These are phyloP conservation scores for Taurulus bubalis DNA, from an alignment of 2,113 vertebrate genomes.

Conservation along the genomic window DNA sequence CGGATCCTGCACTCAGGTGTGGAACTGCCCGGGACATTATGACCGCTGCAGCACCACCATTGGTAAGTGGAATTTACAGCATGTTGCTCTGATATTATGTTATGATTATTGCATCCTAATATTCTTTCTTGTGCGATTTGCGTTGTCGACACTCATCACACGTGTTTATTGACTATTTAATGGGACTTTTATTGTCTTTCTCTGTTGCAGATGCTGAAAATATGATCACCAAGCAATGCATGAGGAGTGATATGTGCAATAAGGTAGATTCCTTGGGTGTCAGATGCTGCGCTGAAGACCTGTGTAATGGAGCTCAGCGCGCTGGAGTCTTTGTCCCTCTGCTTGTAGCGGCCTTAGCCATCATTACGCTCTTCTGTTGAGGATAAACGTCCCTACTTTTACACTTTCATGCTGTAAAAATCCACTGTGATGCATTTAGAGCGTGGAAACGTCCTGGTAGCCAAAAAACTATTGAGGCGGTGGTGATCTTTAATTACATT, in stretches of 20 bases:
- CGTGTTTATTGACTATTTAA: neutral
- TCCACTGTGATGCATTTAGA: neutral
- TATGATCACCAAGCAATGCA: slow-evolving; percentile 61
- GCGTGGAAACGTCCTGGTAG: neutral
- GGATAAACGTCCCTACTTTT: neutral
- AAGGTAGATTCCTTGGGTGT: slow-evolving; percentile 7
- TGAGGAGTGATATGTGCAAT: slow-evolving; percentile 52
- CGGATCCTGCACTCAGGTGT: slow-evolving; percentile 20
- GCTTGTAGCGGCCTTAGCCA: slow-evolving; percentile 5
- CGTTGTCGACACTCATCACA: neutral
- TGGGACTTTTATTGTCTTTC: neutral
- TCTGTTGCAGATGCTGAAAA: slow-evolving; percentile 50
- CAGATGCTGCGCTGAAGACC: slow-evolving; percentile 40
- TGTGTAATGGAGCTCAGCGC: slow-evolving; percentile 54
- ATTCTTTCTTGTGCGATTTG: neutral
- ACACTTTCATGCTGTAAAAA: neutral
- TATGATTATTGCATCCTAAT: neutral
- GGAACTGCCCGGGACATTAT: neutral
- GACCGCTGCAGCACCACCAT: slow-evolving; percentile 47
- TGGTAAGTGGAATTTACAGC: slow-evolving; percentile 9
- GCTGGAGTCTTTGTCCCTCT: slow-evolving; percentile 26
- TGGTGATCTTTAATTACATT: neutral
- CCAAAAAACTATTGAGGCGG: neutral
- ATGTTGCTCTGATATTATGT: neutral
- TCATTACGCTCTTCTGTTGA: slow-evolving; percentile 38